Conservation (phyloP, 2,113 vertebrate species). For the Lepidothrix coronata region DNA sequence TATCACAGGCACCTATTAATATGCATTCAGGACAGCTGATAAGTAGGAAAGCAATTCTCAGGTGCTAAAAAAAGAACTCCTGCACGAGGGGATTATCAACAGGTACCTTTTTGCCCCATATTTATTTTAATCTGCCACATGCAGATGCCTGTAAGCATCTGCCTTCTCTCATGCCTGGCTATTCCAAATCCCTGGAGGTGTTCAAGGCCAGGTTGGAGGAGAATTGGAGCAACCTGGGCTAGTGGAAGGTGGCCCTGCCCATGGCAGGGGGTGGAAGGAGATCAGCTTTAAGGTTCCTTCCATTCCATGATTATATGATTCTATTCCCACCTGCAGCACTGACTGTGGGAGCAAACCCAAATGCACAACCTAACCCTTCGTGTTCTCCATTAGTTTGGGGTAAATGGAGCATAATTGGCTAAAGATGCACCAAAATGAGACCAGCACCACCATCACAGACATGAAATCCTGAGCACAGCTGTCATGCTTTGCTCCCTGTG, state of each 20-base stretch:
- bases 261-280: not conserved
- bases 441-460: fast-evolving
- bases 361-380: fast-evolving
- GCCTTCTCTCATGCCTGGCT: not conserved
- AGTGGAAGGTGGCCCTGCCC: not conserved
- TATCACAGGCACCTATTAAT: not conserved
- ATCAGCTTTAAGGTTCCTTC: not conserved
- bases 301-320: not conserved
- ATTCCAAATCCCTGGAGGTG: not conserved
- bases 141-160: not conserved
- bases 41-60: not conserved
- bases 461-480: not conserved
- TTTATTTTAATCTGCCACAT: not conserved
- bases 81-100: not conserved
- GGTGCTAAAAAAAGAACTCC: not conserved
- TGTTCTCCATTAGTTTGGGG: not conserved
- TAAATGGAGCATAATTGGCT: not conserved
- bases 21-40: constrained; percentile 16
- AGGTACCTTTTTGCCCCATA: not conserved
- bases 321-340: not conserved
- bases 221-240: not conserved
- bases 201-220: not conserved
- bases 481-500: not conserved
- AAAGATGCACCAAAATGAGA: fast-evolving
- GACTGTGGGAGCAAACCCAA: not conserved